Evolutionary conservation across 2,797 vertebrate genomes (phyloP), one percentile per base, ranked within the genome.

Genomic region (Xiphorhynchus erythropygius): DNA sequence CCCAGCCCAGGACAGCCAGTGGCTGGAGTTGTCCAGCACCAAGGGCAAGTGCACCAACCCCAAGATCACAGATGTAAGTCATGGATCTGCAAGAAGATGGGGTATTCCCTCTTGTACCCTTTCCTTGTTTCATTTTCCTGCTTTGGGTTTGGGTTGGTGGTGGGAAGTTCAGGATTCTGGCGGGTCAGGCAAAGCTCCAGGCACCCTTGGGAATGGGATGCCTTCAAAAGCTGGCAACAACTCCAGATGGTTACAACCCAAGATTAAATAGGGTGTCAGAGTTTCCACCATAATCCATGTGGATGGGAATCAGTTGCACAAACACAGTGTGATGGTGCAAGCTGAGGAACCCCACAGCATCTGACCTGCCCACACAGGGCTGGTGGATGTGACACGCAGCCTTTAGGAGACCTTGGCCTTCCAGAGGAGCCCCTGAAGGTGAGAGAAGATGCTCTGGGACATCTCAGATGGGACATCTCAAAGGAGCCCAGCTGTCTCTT

Each of bases 1-100:
- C 89, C 98, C 98, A 12, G 93, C 98, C 90, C 98, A 98, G 4
- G 99, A 99, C 94, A 99, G 98, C 98, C 98, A 98, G 93, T 99
- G 99, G 99, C 97, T 99, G 93, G 98, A 99, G 93, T 97, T 99
- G 81, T 98, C 99, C 2, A 98, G 99, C 27, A 98, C 99, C 90
- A 99, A 99, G 97, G 99, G 99, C 98, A 99, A 99, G 95, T 99
- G 99, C 96, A 99, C 99, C 32, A 98, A 99, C 95, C 99, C 99
- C 37, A 98, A 98, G 91, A 99, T 99, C 98, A 99, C 98, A 0
- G 98, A 99, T 98, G 99, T 99, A 97, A 98, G 98, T 96, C 3
- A 5, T 4, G 73, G 42, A 4, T 24, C n/a, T 60, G 39, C 15
- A 3, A 6, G 47, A 37, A 74, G 33, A 6, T 3, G 52, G 42